Evolutionary conservation across 2,797 vertebrate species (phyloP), one percentile per base, ranked within the genome.

Genomic region (Arnoldichthys spilopterus): DNA sequence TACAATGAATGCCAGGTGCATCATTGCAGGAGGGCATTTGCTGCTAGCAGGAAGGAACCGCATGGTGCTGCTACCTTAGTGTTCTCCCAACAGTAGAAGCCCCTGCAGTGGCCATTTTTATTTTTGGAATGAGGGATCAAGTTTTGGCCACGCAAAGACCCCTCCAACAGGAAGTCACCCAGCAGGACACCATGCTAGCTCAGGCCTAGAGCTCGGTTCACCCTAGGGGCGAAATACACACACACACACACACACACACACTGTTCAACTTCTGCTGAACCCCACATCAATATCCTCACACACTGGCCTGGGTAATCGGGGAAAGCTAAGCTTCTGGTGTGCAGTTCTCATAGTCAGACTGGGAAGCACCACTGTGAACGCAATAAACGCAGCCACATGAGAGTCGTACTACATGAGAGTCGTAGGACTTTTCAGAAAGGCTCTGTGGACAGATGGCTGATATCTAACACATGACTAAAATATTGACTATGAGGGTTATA

Each of bases 131-230:
- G 58, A 58, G 58, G 74, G 85, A 90, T 91, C 80, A 8, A 66
- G 71, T 92, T 92, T 88, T 90, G 45, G 85, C 86, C 83, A 86
- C 70, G 79, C 89, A 85, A 89, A 89, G 90, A 92, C 85, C 90
- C 88, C 82, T 92, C 84, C 84, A 86, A 92, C 90, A 92, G 92
- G 92, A 94, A 93, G 90, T 90, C 85, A 83, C 88, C 77, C 89
- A 87, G 86, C 82, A 78, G 63, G 88, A 88, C 89, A 88, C 82
- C 73, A 70, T 12, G 34, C 43, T 67, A 9, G 26, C 43, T 61
- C 16, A 7, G 54, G 43, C 59, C 47, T 16, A 20, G 74, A 49
- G 54, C 64, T 75, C 61, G 24, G 49, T 24, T 56, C 37, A 87
- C 83, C 75, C 62, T 49, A 32, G 43, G 43, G 74, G 53, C 64